Evolutionary conservation across 1,140 invertebrate species (phyloP).

Genomic region (Lepidotrigona ventralis): DNA sequence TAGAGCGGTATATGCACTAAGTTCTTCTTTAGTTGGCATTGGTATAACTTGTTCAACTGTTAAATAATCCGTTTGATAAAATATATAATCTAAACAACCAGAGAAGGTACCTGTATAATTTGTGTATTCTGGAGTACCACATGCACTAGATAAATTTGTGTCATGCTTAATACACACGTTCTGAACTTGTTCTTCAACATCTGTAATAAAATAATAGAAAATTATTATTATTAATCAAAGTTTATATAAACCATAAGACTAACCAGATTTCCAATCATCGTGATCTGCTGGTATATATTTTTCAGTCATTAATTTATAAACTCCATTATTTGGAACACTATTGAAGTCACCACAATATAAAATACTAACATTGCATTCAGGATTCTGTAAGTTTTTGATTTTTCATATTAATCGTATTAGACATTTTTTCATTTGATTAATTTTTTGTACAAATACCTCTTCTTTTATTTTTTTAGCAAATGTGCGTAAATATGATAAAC

Average conservation of each 20-base stretch:
- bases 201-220: conserved; percentile 77
- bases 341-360: conserved; percentile 94
- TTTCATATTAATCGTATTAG: not conserved
- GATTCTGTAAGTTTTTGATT: conserved; percentile 78
- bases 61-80: conserved; percentile 86
- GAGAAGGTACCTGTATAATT: conserved; percentile 92
- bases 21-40: conserved; percentile 87
- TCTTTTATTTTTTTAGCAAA: conserved; percentile 76
- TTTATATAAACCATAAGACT: conserved; percentile 71
- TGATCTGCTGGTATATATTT: conserved; percentile 83
- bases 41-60: conserved; percentile 87
- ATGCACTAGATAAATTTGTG: conserved; percentile 85
- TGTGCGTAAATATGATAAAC: conserved; percentile 82
- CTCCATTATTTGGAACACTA: conserved; percentile 89
- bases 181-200: conserved; percentile 83
- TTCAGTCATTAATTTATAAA: conserved; percentile 87
- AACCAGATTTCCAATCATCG: conserved; percentile 89
- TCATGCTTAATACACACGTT: conserved; percentile 84
- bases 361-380: conserved; percentile 81
- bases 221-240: not conserved
- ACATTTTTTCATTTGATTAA: not conserved
- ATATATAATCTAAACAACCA: conserved; percentile 96
- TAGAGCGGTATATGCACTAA: conserved; percentile 86
- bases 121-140: conserved; percentile 89
- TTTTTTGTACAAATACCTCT: conserved; percentile 74